Evolutionary conservation across 1,140 invertebrate species (phyloP).

Genomic region (Episyrphus balteatus): DNA sequence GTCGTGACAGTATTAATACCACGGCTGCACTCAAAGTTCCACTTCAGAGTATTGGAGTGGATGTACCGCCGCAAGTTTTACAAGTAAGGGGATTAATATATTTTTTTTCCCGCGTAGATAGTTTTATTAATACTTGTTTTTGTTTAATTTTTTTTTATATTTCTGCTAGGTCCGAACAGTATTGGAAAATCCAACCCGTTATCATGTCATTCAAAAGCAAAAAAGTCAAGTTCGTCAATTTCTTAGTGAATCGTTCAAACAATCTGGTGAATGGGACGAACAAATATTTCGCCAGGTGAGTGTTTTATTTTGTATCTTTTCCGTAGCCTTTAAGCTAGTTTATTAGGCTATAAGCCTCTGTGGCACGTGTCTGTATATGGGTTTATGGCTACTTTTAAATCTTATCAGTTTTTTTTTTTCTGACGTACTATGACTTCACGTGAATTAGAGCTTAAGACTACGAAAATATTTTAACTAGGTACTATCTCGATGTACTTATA

Average conservation of each 20-base stretch:
- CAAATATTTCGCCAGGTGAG: conserved; percentile 14
- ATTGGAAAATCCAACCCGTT: conserved; percentile 81
- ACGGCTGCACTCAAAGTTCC: conserved; percentile 45
- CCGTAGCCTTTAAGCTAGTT: too few species aligned
- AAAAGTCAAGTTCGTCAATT: conserved; percentile 79
- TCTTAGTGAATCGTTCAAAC: conserved; percentile 63
- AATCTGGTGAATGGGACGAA: conserved; percentile 25
- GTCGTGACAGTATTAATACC: conserved; percentile 9
- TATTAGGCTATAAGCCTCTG: too few species aligned
- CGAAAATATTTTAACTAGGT: too few species aligned
- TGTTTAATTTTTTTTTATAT: conserved; percentile 1
- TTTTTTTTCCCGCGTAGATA: not conserved
- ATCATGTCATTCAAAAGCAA: conserved; percentile 83
- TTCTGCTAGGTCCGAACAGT: conserved; percentile 59
- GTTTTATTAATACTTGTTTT: conserved; percentile 2
- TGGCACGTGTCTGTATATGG: too few species aligned
- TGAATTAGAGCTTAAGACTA: too few species aligned
- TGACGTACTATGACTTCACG: too few species aligned
- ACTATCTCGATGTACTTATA: too few species aligned
- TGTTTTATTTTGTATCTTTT: not conserved
- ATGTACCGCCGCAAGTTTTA: conserved; percentile 68
- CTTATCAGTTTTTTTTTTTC: too few species aligned
- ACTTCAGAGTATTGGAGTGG: conserved; percentile 50
- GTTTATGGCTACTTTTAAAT: too few species aligned
- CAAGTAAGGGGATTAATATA: conserved; percentile 43